These are phyloP conservation scores for Pachyrhynchus sulphureomaculatus DNA, from an alignment of 1,140 invertebrate species.

Conservation along the genomic window DNA sequence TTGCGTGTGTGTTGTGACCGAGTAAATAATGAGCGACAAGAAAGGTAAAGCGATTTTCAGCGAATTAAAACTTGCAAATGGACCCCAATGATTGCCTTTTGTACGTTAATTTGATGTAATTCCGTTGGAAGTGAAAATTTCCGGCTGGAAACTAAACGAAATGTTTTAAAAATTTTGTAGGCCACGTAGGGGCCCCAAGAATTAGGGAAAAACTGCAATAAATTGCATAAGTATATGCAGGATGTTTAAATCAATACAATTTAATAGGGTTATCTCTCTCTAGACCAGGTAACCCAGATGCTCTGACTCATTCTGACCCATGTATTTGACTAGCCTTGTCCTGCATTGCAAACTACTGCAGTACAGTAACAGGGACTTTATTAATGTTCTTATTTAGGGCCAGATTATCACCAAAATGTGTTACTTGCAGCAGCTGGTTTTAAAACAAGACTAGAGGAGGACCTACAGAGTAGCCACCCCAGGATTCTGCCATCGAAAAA, in stretches of 20 bases:
- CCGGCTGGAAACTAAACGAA: conserved; percentile 9
- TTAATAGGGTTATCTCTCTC: conserved; percentile 45
- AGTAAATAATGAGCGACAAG: conserved; percentile 40
- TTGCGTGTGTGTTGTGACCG: conserved; percentile 3
- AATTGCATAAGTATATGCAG: conserved; percentile 42
- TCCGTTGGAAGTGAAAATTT: conserved; percentile 17
- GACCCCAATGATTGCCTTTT: background rate
- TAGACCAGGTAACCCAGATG: conserved; percentile 43
- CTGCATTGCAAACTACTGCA: conserved; percentile 45
- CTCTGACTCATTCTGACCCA: conserved; percentile 39
- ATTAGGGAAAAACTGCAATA: conserved; percentile 28
- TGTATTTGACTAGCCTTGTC: conserved; percentile 43
- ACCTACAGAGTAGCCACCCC: conserved; percentile 27
- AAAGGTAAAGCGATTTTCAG: conserved; percentile 40
- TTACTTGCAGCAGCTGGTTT: conserved; percentile 43
- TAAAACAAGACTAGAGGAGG: conserved; percentile 37
- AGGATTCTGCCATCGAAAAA: conserved; percentile 42
- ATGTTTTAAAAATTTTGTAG: background rate
- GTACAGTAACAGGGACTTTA: conserved; percentile 42
- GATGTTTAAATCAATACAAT: conserved; percentile 46
- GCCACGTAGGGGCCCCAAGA: conserved; percentile 21
- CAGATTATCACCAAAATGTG: conserved; percentile 42
- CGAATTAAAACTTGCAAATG: background rate
- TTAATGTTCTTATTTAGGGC: conserved; percentile 42
- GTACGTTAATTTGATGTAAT: conserved; percentile 13